Conservation (phyloP, 2,113 vertebrate genomes). For the Pseudorasbora parva region DNA sequence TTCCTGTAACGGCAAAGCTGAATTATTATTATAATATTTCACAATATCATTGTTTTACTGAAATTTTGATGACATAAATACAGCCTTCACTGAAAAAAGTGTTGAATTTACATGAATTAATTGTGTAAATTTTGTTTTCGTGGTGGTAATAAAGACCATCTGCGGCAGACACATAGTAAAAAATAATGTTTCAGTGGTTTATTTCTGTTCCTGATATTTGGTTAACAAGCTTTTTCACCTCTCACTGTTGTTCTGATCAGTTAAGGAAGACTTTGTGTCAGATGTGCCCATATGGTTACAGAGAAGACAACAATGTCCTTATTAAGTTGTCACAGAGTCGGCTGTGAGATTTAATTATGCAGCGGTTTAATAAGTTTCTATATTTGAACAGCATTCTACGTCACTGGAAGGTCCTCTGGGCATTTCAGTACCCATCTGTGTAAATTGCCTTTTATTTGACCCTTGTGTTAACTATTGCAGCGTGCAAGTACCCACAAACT, state of each 20-base stretch:
- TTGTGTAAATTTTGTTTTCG: background rate
- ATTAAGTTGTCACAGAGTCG: slow-evolving; percentile 18
- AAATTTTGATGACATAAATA: no score
- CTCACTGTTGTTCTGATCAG: slow-evolving; percentile 31
- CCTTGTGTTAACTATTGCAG: slow-evolving; percentile 15
- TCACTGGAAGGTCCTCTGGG: background rate
- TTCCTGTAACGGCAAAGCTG: background rate
- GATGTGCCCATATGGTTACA: slow-evolving; percentile 38
- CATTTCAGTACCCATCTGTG: slow-evolving; percentile 8
- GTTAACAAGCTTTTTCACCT: slow-evolving; percentile 18
- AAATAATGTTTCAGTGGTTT: background rate
- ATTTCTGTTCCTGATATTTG: background rate
- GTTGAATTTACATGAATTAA: no score
- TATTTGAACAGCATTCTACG: slow-evolving; percentile 29
- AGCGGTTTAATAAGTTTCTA: slow-evolving; percentile 39
- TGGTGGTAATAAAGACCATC: background rate
- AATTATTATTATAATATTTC: background rate
- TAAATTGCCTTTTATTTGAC: slow-evolving; percentile 11
- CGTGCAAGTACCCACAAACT: background rate
- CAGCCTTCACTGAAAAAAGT: no score
- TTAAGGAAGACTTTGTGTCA: slow-evolving; percentile 14
- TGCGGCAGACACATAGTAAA: background rate
- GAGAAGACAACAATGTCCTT: slow-evolving; percentile 32
- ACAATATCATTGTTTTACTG: no score
- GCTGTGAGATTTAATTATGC: slow-evolving; percentile 46